These are phyloP conservation scores for Saimiri boliviensis DNA, from an alignment of 2,113 vertebrate species.

Conservation along the genomic window DNA sequence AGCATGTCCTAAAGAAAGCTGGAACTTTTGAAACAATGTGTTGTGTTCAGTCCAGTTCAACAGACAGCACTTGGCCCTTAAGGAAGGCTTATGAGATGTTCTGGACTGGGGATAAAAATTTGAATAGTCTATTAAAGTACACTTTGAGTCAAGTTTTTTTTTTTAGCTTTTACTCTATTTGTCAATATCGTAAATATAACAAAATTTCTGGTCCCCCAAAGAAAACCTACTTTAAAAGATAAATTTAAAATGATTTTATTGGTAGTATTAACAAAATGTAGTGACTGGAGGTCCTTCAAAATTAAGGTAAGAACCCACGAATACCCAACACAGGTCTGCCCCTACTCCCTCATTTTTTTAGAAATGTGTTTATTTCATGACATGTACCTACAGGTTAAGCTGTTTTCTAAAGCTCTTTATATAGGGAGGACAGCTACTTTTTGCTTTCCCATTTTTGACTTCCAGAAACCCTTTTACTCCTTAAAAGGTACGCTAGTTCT, in stretches of 20 bases:
- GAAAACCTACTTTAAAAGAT: constrained; percentile 60
- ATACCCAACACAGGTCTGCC: background rate
- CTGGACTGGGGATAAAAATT: background rate
- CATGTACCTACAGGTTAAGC: background rate
- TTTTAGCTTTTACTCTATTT: background rate
- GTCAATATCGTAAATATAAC: constrained; percentile 52
- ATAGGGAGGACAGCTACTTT: background rate
- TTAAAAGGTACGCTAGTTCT: background rate
- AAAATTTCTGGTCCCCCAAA: constrained; percentile 44
- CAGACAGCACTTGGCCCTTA: background rate
- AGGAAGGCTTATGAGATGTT: background rate
- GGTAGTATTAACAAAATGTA: constrained; percentile 25
- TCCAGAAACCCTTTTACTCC: background rate
- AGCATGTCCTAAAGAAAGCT: background rate
- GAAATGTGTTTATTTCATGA: background rate
- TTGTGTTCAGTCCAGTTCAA: background rate
- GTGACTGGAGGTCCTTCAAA: constrained; percentile 48
- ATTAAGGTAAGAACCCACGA: background rate
- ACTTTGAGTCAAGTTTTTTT: background rate
- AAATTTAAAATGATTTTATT: constrained; percentile 49
- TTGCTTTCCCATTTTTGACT: background rate
- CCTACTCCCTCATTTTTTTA: background rate
- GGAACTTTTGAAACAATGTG: background rate
- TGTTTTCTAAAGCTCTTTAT: background rate
- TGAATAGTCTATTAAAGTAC: constrained; percentile 25